These are phyloP conservation scores for Malaclemys terrapin DNA, from an alignment of 2,113 vertebrate species.

Conservation along the genomic window DNA sequence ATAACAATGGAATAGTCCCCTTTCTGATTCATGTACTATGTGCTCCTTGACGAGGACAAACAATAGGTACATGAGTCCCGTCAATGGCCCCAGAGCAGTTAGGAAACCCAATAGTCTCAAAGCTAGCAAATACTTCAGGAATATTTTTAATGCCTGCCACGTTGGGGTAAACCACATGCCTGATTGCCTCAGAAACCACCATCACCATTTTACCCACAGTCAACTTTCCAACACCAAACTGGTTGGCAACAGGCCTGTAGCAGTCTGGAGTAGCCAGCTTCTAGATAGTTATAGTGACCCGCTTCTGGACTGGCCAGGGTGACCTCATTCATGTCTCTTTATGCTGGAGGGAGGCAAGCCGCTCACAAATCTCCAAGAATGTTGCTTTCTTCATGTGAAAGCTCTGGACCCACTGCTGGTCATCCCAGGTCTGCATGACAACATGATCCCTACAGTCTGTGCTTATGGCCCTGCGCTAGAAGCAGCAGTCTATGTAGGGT, in stretches of 20 bases:
- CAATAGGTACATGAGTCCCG: not conserved
- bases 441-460: not conserved
- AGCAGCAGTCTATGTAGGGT: not conserved
- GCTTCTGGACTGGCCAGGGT: not conserved
- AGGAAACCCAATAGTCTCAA: not conserved
- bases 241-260: not conserved
- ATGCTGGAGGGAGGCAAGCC: not conserved
- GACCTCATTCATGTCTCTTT: not conserved
- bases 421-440: not conserved
- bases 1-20: not conserved
- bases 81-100: not conserved
- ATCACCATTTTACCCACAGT: not conserved
- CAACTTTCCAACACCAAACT: not conserved
- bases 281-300: not conserved
- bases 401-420: not conserved
- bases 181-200: not conserved
- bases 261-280: not conserved
- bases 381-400: not conserved
- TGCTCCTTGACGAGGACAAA: not conserved
- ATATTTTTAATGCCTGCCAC: not conserved
- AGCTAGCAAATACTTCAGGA: not conserved
- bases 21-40: not conserved
- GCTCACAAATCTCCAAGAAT: not conserved
- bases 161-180: not conserved
- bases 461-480: not conserved